Evolutionary conservation across 2,113 vertebrate species (phyloP).

Genomic region (Nanger granti): DNA sequence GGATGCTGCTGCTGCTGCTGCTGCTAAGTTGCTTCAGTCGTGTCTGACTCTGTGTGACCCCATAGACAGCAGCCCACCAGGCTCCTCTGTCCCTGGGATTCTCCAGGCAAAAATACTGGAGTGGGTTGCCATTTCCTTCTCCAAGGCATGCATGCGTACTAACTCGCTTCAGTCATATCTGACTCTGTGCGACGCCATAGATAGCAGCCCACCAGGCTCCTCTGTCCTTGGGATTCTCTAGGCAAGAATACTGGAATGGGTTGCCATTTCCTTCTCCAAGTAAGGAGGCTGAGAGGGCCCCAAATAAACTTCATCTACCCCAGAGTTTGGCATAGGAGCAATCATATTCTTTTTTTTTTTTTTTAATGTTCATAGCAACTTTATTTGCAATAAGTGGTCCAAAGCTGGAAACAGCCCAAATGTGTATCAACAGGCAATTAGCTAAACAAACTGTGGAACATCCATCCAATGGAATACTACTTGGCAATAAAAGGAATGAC

Average conservation of each 20-base stretch:
- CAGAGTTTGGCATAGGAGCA: neutral
- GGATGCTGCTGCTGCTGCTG: neutral
- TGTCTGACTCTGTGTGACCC: neutral
- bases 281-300: neutral
- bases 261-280: neutral
- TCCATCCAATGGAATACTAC: too few species aligned
- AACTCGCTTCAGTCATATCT: fast-evolving
- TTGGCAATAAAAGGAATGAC: too few species aligned
- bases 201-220: neutral
- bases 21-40: fast-evolving
- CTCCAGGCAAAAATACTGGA: neutral
- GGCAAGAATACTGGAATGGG: neutral
- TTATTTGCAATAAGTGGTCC: too few species aligned
- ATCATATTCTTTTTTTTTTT: neutral
- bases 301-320: neutral
- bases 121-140: neutral
- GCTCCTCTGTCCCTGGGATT: neutral
- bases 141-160: too few species aligned
- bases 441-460: too few species aligned
- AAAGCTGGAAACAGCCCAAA: too few species aligned
- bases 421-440: too few species aligned
- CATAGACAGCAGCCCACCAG: neutral
- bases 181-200: neutral
- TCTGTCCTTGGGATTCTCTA: neutral
- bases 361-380: too few species aligned